Base-by-base conservation (phyloP, 2,113 vertebrate genomes). In the Macquaria australasica region DNA sequence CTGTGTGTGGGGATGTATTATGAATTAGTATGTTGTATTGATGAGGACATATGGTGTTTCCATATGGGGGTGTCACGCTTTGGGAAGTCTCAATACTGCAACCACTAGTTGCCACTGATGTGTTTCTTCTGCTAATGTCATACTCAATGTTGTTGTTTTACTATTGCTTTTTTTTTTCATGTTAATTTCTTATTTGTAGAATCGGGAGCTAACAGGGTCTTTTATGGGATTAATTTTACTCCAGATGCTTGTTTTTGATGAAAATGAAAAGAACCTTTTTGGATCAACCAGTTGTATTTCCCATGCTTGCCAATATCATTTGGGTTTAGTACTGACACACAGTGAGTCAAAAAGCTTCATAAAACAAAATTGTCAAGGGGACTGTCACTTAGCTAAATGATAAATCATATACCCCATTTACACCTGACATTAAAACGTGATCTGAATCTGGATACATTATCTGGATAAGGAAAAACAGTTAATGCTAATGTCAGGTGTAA, bases 21-120 rank as follows among this genome's bases (percentile, higher is more conserved):
- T 94, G 85, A 79, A 94, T 91, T 88, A 87, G 58, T 68, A 93
- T 94, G 90, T 89, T 92, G 84, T 88, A 93, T 94, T 92, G 84
- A 94, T 93, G 91, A 94, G 91, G 83, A 87, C 94, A 95, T 93
- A 92, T 94, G 93, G 89, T 63, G 81, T 87, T 83, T 91, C 93
- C 94, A 92, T 95, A 95, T 94, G 93, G 91, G 66, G 59, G 64
- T 83, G 89, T 89, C 75, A 91, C 63, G 64, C 73, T 85, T 89
- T 88, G 73, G 77, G 86, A 89, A 77, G 84, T 86, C 88, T 81
- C 72, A 83, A 81, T 80, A 64, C 71, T 74, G 74, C 20, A 16
- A 78, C 58, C 18, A 14, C 77, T 6, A 48, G 41, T 77, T 56
- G n/a, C n/a, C n/a, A n/a, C n/a, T n/a, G 56, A 79, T 53, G 37